A percentile compares a stretch with the other conserved stretches of the same genome.
phyloP scores from a whole-genome alignment of 2,113 vertebrate species.

The Mormyrus lacerda region DNA sequence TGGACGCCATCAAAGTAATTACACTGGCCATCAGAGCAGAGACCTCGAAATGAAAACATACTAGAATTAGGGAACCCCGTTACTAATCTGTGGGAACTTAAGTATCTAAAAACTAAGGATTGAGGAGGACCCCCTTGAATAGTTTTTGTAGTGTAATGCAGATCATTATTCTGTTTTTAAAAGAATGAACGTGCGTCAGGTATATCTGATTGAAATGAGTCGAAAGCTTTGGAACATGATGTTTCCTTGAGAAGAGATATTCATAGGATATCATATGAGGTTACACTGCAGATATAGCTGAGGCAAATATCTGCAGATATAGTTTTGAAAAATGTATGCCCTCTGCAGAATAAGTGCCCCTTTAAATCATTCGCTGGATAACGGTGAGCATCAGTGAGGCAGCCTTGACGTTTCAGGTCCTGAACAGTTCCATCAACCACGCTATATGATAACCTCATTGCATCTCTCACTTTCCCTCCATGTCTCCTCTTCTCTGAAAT shows the following conservation, averaged over 20 bases:
- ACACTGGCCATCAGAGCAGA: not conserved
- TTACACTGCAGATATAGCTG: not conserved
- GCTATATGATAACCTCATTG: not conserved
- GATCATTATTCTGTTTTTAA: not conserved
- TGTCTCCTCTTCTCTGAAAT: not conserved
- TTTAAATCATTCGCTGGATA: not conserved
- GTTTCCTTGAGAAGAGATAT: not conserved
- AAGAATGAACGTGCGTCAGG: not conserved
- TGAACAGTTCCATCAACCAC: not conserved
- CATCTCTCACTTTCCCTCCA: not conserved
- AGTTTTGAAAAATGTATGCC: not conserved
- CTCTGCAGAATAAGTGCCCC: not conserved
- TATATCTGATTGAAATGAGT: not conserved
- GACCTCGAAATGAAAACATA: not conserved
- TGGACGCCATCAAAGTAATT: not conserved
- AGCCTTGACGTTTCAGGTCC: not conserved
- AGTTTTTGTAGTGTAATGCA: not conserved
- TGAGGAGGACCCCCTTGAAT: not conserved
- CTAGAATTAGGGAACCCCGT: not conserved
- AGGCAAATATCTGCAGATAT: not conserved
- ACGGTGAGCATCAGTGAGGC: not conserved
- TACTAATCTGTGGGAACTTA: not conserved
- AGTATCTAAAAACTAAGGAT: not conserved
- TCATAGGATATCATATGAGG: not conserved
- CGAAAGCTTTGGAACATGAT: not conserved